These are phyloP conservation scores for Orchesella flavescens DNA, from an alignment of 2,888 invertebrate genomes.

Conservation along the genomic window DNA sequence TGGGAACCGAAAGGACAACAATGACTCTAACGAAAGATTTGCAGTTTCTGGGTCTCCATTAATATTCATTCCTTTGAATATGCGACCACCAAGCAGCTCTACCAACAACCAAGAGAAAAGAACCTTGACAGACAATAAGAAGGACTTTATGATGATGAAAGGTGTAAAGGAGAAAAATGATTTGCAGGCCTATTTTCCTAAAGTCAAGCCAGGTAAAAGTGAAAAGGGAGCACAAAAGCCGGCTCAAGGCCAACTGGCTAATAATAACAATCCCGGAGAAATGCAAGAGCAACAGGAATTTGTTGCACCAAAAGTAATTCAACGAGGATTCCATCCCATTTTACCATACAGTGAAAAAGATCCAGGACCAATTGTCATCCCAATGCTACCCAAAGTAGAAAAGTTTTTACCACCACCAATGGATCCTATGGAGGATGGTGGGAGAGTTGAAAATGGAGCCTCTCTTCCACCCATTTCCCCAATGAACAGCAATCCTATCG, in stretches of 20 bases:
- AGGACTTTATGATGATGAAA: conserved; percentile 45
- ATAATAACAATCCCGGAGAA: neutral
- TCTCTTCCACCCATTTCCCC: neutral
- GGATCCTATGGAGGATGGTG: neutral
- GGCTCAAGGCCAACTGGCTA: neutral
- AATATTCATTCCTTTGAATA: neutral
- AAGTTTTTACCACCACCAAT: conserved; percentile 43
- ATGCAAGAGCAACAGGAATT: conserved; percentile 58
- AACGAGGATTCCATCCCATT: conserved; percentile 69
- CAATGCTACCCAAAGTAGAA: conserved; percentile 53
- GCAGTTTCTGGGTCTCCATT: neutral
- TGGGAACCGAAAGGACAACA: neutral
- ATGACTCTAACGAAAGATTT: neutral
- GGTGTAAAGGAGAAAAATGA: conserved; percentile 42
- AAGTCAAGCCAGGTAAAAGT: conserved; percentile 7
- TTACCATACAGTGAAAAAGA: conserved; percentile 69
- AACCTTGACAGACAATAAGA: conserved; percentile 46
- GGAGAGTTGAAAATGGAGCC: neutral
- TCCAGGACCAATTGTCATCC: conserved; percentile 68
- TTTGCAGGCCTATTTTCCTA: conserved; percentile 6
- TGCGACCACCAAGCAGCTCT: neutral
- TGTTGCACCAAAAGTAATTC: conserved; percentile 62
- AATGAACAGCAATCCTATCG: neutral
- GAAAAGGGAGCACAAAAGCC: conserved; percentile 23
- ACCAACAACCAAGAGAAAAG: neutral